Base-by-base conservation (phyloP, 2,113 vertebrate genomes). In the Ctenodactylus gundi region DNA sequence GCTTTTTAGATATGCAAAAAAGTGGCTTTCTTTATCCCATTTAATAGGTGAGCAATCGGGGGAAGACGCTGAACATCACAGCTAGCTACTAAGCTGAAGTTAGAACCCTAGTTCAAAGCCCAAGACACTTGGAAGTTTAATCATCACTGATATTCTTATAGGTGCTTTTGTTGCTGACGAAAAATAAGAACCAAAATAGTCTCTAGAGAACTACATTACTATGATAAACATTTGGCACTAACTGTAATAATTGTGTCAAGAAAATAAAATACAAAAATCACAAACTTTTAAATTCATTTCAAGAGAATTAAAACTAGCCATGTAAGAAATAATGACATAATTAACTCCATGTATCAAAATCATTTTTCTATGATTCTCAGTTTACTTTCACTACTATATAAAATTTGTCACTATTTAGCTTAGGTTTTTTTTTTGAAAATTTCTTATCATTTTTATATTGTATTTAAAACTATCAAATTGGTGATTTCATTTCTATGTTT, bases 361-460 rank as follows among this genome's bases (percentile, higher is more conserved):
- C 75, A 39, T 1, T 2, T 94, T 94, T 97, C 76, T 95, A 31
- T n/a, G 36, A 78, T 51, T 84, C 20, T 15, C 29, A 51, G 4
- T 93, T 97, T 7, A 94, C 49, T 96, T 80, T 44, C 58, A 58
- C 72, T 39, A 62, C 65, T 60, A 36, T 39, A 29, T 88, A 86
- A 95, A 97, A 95, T 95, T 23, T 7, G 49, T 72, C 93, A 46
- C 12, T 92, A n/a, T 82, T 89, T 76, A 64, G 15, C 91, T 94
- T 88, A 53, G 76, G 82, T 65, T 77, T n/a, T 68, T 68, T 68
- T 34, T 78, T 68, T 92, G 84, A 65, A 25, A 49, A 83, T 81
- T 96, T 78, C 76, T 51, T 83, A 91, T 67, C 58, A 85, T 81
- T 92, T 75, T 84, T 88, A 91, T 62, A 81, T 34, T 83, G 82